Percentiles rank a stretch among this genome's conserved stretches.
These are phyloP conservation scores for Oplegnathus fasciatus DNA, from an alignment of 2,113 vertebrate species.

Conservation along the genomic window DNA sequence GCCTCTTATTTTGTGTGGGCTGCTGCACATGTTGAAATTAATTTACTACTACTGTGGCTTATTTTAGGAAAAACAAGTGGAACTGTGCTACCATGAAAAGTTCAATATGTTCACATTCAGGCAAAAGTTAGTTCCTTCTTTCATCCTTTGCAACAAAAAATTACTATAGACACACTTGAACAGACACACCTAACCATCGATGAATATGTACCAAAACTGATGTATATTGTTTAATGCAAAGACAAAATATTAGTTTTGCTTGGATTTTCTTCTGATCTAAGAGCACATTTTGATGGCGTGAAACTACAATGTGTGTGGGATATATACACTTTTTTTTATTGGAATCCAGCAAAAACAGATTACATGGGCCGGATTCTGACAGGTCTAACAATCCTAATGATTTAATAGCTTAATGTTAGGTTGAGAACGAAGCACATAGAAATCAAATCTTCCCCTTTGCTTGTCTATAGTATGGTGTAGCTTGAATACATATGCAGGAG, in stretches of 20 bases:
- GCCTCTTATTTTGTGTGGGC: slow-evolving; percentile 3
- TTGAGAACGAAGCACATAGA: slow-evolving; percentile 55
- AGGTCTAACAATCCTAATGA: slow-evolving; percentile 37
- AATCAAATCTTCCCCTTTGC: slow-evolving; percentile 61
- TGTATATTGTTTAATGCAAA: not conserved
- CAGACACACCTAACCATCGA: not conserved
- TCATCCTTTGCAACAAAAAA: not conserved
- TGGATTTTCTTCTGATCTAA: not conserved
- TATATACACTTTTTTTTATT: slow-evolving; percentile 10
- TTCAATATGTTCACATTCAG: not conserved
- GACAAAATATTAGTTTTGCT: not conserved
- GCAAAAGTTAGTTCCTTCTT: slow-evolving; percentile 7
- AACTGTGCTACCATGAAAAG: not conserved
- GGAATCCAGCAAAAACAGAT: slow-evolving; percentile 38
- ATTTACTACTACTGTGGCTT: not conserved
- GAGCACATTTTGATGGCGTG: not conserved
- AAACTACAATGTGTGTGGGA: not conserved
- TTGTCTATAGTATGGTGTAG: slow-evolving; percentile 43
- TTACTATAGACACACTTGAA: not conserved
- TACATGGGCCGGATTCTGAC: slow-evolving; percentile 36
- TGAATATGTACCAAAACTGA: not conserved
- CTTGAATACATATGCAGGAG: slow-evolving; percentile 68
- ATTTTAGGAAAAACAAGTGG: slow-evolving; percentile 2
- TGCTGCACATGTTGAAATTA: slow-evolving; percentile 1
- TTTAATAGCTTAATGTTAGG: slow-evolving; percentile 57